Evolutionary conservation across 2,113 vertebrate genomes (phyloP).

Genomic region (Mormyrus lacerda): DNA sequence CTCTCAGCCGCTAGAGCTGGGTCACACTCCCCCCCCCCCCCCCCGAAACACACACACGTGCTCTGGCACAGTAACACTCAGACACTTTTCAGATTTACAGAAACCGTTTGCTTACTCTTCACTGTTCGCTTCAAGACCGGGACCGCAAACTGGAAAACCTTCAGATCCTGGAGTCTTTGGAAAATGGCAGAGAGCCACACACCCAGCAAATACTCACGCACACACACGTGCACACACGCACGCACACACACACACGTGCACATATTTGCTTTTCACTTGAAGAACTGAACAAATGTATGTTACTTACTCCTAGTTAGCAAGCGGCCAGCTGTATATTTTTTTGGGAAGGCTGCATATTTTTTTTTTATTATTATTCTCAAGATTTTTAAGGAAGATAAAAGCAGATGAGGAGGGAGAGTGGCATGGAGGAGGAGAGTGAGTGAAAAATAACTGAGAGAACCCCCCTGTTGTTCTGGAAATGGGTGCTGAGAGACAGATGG

Average conservation of each 20-base stretch:
- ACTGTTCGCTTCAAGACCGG: not conserved
- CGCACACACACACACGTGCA: not conserved
- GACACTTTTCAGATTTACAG: not conserved
- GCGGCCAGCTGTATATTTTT: not conserved
- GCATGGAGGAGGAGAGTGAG: not conserved
- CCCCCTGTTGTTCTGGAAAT: not conserved
- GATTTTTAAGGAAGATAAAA: not conserved
- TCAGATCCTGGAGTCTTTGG: not conserved
- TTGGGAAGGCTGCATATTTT: not conserved
- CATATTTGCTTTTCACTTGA: not conserved
- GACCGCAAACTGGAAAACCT: not conserved
- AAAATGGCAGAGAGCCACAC: not conserved
- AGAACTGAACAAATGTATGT: not conserved
- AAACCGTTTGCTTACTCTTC: not conserved
- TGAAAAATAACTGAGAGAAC: not conserved
- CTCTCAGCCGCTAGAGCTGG: not conserved
- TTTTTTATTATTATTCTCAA: not conserved
- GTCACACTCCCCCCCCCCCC: too few relatives aligned
- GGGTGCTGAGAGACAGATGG: conserved; percentile 26
- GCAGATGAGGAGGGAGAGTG: not conserved
- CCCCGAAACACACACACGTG: not conserved
- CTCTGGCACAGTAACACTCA: not conserved
- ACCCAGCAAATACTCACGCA: not conserved
- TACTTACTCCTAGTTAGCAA: not conserved
- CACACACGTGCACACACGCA: not conserved